Evolutionary conservation across 2,888 invertebrate species (phyloP).

Genomic region (Melikaiella ostensackeni): DNA sequence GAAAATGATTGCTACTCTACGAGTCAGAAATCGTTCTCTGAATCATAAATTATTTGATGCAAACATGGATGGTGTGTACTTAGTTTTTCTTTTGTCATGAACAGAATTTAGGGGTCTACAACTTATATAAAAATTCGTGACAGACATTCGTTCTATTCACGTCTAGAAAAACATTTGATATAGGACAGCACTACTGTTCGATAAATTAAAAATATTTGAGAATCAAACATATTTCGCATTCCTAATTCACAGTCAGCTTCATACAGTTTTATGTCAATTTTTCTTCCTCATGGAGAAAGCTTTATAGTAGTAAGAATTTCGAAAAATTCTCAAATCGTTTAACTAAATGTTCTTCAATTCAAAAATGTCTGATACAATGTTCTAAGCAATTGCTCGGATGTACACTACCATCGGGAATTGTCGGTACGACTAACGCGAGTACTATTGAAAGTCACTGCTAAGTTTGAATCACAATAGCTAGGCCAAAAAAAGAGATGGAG

Average conservation of each 20-base stretch:
- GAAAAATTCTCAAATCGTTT: too few species aligned
- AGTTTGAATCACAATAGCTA: too few species aligned
- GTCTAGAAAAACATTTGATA: neutral
- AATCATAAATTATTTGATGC: conserved; percentile 7
- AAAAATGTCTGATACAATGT: too few species aligned
- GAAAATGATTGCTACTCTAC: neutral
- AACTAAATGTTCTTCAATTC: too few species aligned
- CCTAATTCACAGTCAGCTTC: neutral
- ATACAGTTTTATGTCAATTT: too few species aligned
- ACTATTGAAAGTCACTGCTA: too few species aligned
- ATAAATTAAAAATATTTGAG: neutral
- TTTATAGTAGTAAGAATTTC: too few species aligned
- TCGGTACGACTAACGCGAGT: too few species aligned
- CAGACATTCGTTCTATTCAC: conserved; percentile 30
- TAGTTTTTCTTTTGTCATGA: conserved; percentile 49
- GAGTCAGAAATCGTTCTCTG: neutral
- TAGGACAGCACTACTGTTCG: neutral
- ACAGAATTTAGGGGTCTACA: conserved; percentile 52
- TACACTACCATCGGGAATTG: too few species aligned
- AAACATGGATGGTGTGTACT: neutral
- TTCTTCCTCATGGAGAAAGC: too few species aligned
- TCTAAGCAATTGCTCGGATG: too few species aligned
- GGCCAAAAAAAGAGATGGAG: too few species aligned
- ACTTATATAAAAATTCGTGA: conserved; percentile 50
- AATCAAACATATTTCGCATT: neutral